Evolutionary conservation across 2,797 vertebrate species (phyloP), one percentile per base, ranked within the genome.

Genomic region (Bryconaethiops microstoma): DNA sequence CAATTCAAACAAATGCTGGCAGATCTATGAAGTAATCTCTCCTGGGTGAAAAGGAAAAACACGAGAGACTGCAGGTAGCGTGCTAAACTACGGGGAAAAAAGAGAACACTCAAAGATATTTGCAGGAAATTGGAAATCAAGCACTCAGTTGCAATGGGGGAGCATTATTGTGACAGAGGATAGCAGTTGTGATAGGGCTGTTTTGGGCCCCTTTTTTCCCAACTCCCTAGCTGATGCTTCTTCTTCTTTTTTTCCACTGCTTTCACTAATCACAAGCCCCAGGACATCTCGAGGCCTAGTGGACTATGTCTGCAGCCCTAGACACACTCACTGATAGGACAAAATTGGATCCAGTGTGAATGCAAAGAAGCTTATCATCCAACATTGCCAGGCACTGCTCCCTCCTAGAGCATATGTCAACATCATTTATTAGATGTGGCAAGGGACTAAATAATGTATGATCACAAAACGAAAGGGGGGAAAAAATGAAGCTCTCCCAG

Each of bases 381-480:
- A 92, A 92, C 93, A 93, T 93, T 94, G 89, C 87, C 90, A 92
- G 91, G 92, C 93, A 92, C 89, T 90, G 92, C 93, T 93, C 92
- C 89, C 92, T 88, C 91, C 92, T 91, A 93, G 93, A 94, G 93
- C 93, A 94, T 94, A 93, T 95, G 94, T 95, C 94, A 94, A 94
- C 94, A 94, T 94, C 92, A 94, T 95, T 94, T 94, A 94, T 93
- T 92, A 94, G 93, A 94, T 93, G 94, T 94, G 93, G 94, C 92
- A 92, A 83, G 90, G 93, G 92, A 93, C 93, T 94, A 94, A 95
- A 95, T 94, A 93, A 94, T 94, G 91, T 93, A 94, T 93, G 92
- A 94, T 94, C 93, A 93, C 92, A 94, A 95, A 95, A 94, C 84
- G 89, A 85, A 84, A 42, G 78, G 45, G 67, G 59, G 42, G 62